phyloP scores from a whole-genome alignment of 1,140 invertebrate species.

The Drosophila bocki region DNA sequence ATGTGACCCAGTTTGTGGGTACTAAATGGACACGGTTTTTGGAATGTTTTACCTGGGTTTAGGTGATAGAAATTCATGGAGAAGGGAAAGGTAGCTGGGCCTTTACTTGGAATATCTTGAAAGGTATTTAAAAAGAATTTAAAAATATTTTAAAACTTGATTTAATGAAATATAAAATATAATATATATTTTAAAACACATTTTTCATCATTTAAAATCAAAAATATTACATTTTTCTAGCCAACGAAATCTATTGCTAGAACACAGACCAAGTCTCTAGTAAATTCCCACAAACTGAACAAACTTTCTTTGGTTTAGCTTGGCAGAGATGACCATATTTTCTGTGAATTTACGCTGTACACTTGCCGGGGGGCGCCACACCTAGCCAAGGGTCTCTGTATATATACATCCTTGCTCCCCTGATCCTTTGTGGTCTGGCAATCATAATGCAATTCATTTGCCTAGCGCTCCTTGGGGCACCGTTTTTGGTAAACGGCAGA shows the following conservation, averaged over 20 bases:
- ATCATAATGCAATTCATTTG: slow-evolving; percentile 82
- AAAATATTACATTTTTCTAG: background rate
- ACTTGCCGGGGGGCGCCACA: slow-evolving; percentile 23
- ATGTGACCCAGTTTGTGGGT: slow-evolving; percentile 26
- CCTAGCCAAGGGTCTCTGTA: slow-evolving; percentile 1
- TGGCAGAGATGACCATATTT: slow-evolving; percentile 40
- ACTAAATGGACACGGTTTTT: background rate
- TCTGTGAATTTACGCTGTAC: slow-evolving; percentile 44
- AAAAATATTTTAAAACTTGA: too few relatives aligned
- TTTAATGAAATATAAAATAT: background rate
- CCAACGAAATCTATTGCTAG: slow-evolving; percentile 17
- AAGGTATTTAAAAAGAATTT: too few relatives aligned
- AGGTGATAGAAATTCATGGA: background rate
- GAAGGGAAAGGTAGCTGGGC: background rate
- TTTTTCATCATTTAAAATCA: background rate
- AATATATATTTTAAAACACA: background rate
- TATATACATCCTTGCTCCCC: slow-evolving; percentile 1
- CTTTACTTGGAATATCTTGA: background rate
- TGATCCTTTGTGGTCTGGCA: slow-evolving; percentile 48
- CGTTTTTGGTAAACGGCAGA: slow-evolving; percentile 79
- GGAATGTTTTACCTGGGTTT: background rate
- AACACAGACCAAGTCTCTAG: slow-evolving; percentile 22
- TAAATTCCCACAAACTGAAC: slow-evolving; percentile 8
- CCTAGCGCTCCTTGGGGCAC: slow-evolving; percentile 70
- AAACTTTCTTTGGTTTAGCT: slow-evolving; percentile 36